Evolutionary conservation across 2,113 vertebrate species (phyloP).

Genomic region (Balaenoptera acutorostrata): DNA sequence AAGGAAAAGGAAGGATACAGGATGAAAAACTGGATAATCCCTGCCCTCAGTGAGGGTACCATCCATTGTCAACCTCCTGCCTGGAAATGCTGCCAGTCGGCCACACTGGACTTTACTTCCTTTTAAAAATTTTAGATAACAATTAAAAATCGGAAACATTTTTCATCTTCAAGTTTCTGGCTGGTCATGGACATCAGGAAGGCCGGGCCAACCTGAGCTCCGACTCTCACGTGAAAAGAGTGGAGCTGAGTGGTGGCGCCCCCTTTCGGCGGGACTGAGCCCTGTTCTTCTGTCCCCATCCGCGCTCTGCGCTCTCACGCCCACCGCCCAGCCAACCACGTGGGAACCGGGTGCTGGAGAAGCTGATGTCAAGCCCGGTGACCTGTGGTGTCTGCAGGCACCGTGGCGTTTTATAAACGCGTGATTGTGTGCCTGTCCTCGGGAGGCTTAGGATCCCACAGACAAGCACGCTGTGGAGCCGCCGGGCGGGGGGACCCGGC

Average conservation of each 20-base stretch:
- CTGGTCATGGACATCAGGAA: background rate
- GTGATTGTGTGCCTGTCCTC: rapidly evolving
- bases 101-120: background rate
- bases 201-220: background rate
- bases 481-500: background rate
- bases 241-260: too few relatives aligned
- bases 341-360: background rate
- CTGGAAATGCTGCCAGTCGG: background rate
- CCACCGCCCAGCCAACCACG: rapidly evolving
- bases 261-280: background rate
- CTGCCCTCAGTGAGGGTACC: background rate
- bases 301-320: background rate
- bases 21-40: background rate
- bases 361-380: background rate
- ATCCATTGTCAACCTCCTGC: background rate
- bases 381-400: background rate
- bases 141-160: background rate
- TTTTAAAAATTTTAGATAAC: background rate
- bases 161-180: background rate
- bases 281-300: rapidly evolving
- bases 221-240: background rate
- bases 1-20: background rate
- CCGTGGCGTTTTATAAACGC: background rate
- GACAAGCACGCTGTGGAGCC: background rate
- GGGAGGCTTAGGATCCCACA: background rate